Evolutionary conservation across 2,113 vertebrate genomes (phyloP).

Genomic region (Macrotis lagotis): DNA sequence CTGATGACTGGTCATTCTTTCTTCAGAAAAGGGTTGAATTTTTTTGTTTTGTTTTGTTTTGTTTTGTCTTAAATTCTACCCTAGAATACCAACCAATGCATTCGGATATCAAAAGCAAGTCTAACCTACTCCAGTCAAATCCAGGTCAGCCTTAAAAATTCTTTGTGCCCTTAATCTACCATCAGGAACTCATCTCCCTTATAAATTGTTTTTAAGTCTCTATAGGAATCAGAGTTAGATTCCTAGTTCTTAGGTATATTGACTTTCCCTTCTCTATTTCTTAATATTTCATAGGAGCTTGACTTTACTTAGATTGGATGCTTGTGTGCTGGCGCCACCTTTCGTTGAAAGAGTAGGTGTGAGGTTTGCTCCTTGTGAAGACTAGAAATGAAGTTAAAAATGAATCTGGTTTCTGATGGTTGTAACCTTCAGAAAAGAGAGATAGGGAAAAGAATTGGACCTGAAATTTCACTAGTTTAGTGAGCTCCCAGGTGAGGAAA

Average conservation of each 20-base stretch:
- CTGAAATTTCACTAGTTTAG: neutral
- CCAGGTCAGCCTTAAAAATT: neutral
- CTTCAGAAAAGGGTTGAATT: neutral
- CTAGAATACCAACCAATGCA: neutral
- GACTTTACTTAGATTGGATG: constrained; percentile 9
- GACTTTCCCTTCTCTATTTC: neutral
- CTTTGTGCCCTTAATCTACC: neutral
- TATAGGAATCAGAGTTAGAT: neutral
- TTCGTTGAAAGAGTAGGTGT: constrained; percentile 50
- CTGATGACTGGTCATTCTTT: neutral
- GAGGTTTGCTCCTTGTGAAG: neutral
- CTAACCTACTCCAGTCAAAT: neutral
- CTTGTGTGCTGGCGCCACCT: constrained; percentile 60
- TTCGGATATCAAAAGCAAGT: neutral
- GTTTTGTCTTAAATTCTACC: neutral
- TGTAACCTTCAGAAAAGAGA: neutral
- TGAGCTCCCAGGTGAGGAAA: neutral
- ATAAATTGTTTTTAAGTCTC: neutral
- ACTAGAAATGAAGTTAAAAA: neutral
- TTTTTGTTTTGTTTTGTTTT: too few relatives aligned
- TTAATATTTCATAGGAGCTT: neutral
- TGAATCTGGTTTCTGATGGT: neutral
- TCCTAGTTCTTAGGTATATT: neutral
- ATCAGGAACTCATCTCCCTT: neutral
- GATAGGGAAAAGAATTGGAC: neutral